Evolutionary conservation across 2,888 invertebrate species (phyloP).

Genomic region (Zaprionus bogoriensis): DNA sequence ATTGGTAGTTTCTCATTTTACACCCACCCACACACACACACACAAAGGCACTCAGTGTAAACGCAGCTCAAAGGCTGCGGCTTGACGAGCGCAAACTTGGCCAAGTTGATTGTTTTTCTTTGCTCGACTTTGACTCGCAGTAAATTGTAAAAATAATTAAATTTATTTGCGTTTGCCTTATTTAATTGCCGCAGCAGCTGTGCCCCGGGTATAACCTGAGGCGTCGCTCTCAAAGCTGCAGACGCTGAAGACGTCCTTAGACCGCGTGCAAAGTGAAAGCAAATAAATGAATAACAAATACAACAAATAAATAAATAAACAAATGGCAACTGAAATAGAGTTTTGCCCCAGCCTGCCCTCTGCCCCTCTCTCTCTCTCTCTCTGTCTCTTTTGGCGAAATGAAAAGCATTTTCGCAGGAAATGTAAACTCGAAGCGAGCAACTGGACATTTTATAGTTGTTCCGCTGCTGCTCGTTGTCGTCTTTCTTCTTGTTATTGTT

Average conservation of each 20-base stretch:
- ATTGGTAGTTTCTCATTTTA: slow-evolving; percentile 48
- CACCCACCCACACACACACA: slow-evolving; percentile 4
- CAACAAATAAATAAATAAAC: slow-evolving; percentile 51
- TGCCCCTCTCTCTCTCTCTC: background rate
- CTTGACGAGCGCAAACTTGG: slow-evolving; percentile 28
- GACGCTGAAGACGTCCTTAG: background rate
- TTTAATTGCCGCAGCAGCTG: slow-evolving; percentile 66
- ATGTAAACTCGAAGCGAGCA: slow-evolving; percentile 12
- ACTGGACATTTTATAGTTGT: slow-evolving; percentile 38
- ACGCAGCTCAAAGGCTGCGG: slow-evolving; percentile 29
- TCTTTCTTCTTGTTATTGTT: slow-evolving; percentile 3
- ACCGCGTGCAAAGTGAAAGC: slow-evolving; percentile 41
- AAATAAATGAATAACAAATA: slow-evolving; percentile 60
- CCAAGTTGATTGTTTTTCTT: slow-evolving; percentile 69
- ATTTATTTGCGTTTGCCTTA: slow-evolving; percentile 67
- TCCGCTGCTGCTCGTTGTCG: slow-evolving; percentile 2
- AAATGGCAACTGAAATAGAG: slow-evolving; percentile 40
- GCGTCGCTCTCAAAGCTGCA: slow-evolving; percentile 35
- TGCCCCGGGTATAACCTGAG: slow-evolving; percentile 39
- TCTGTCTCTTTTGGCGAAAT: slow-evolving; percentile 4
- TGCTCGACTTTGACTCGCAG: slow-evolving; percentile 56
- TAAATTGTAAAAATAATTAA: slow-evolving; percentile 73
- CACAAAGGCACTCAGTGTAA: background rate
- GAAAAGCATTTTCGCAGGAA: slow-evolving; percentile 38
- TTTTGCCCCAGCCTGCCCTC: no score